A percentile compares a stretch with the other conserved stretches of the same genome.
phyloP scores from a whole-genome alignment of 2,797 vertebrate genomes.

The Myotis vivesi region DNA sequence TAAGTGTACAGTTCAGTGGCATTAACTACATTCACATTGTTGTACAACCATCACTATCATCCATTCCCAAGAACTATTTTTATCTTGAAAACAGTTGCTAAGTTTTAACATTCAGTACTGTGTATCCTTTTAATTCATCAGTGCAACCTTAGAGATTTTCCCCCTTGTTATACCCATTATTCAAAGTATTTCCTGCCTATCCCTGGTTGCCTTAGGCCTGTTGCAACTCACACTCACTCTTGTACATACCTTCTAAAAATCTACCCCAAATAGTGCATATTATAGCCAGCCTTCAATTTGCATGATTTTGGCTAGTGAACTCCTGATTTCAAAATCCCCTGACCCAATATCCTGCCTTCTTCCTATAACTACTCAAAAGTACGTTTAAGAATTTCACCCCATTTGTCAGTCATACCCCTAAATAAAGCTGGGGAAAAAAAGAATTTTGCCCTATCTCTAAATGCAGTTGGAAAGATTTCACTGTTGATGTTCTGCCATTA shows the following conservation, averaged over 20 bases:
- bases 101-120: neutral
- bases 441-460: neutral
- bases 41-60: neutral
- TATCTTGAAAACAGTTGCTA: neutral
- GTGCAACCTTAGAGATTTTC: neutral
- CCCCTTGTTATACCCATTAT: neutral
- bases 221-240: neutral
- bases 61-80: neutral
- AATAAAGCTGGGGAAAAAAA: neutral
- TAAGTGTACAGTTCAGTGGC: neutral
- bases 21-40: neutral
- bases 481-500: neutral
- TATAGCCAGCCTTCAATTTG: neutral
- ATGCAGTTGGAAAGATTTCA: constrained; percentile 25
- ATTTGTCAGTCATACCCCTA: neutral
- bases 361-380: neutral
- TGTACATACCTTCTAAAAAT: neutral
- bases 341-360: neutral
- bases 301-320: neutral
- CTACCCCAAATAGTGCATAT: neutral
- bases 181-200: neutral
- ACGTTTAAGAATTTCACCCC: neutral
- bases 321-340: neutral
- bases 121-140: neutral
- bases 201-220: neutral